These are phyloP conservation scores for Peromyscus attwateri DNA, from an alignment of 2,797 vertebrate genomes.

Conservation along the genomic window DNA sequence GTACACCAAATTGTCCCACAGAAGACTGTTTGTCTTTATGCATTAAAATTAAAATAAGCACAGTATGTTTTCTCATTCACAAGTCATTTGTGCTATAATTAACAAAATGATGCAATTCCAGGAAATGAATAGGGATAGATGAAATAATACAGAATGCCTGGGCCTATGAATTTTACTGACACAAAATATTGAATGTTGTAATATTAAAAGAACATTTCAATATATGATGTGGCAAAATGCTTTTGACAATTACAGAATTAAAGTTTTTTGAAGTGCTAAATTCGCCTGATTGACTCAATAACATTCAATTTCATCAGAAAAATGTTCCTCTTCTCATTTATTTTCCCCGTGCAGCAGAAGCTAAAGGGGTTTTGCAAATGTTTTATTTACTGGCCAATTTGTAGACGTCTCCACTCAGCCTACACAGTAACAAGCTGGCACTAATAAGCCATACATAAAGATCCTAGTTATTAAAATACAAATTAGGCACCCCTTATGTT, in stretches of 20 bases:
- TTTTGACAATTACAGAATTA: neutral
- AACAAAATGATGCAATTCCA: neutral
- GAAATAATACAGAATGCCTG: neutral
- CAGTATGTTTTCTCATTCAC: neutral
- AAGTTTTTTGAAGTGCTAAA: constrained; percentile 13
- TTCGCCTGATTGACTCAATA: constrained; percentile 27
- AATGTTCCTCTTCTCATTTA: constrained; percentile 59
- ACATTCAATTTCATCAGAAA: constrained; percentile 39
- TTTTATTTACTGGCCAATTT: constrained; percentile 82
- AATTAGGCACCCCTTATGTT: constrained; percentile 84
- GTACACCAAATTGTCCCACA: neutral
- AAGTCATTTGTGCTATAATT: neutral
- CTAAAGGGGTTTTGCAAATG: constrained; percentile 52
- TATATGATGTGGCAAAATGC: constrained; percentile 18
- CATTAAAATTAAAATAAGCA: neutral
- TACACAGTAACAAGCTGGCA: constrained; percentile 78
- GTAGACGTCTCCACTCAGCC: constrained; percentile 66
- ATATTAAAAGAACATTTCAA: constrained; percentile 49
- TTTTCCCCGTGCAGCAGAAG: constrained; percentile 50
- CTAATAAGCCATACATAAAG: constrained; percentile 82
- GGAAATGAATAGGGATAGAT: neutral
- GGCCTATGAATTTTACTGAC: neutral
- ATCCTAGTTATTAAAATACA: constrained; percentile 83
- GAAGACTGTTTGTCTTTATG: neutral
- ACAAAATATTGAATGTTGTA: neutral